Base-by-base conservation (phyloP, 2,888 invertebrate species). In the Papilio protenor region DNA sequence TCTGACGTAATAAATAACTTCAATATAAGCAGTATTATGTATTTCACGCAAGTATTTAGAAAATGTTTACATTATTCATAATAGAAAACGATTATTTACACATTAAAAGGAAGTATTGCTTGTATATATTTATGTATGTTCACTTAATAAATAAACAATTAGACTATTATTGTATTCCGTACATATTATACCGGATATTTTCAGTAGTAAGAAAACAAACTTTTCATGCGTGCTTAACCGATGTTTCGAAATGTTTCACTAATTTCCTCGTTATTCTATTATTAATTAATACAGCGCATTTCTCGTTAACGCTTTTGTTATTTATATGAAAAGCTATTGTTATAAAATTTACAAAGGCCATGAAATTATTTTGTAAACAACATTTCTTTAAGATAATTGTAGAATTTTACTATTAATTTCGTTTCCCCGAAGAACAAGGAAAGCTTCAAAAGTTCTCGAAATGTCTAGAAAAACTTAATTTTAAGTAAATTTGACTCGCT, bases 321-420 rank as follows among this genome's bases (percentile, higher is more conserved):
- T 61, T 72, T 61, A 23, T 16, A 52, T 64, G 72, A 33, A 76
- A 76, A 64, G 64, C 49, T 49, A 71, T 61, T 71, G 76, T 71
- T 33, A 33, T 27, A 18, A 40, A 18, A 47, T 70, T 59, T 16
- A 27, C 23, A 14, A 21, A 11, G 61, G 71, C 14, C 18, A 61
- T 33, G 61, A 49, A 59, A 47, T 49, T n/a, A 33, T 59, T 70
- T 18, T 2, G 40, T 59, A 21, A 52, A 72, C 33, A 33, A 61
- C 76, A 61, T 72, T 49, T 52, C 61, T 72, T 76, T 72, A 72
- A 52, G 6, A 45, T 33, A 72, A 61, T 52, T 16, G 16, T 16
- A 14, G 16, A 21, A n/a, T 59, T 59, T 59, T 27, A 6, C 27
- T 61, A 61, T 27, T 0, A 61, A 61, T 23, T 8, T n/a, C 14